A percentile compares a stretch with the other conserved stretches of the same genome.
Evolutionary conservation across 1,140 invertebrate species (phyloP).

Genomic region (Monochamus saltuarius): DNA sequence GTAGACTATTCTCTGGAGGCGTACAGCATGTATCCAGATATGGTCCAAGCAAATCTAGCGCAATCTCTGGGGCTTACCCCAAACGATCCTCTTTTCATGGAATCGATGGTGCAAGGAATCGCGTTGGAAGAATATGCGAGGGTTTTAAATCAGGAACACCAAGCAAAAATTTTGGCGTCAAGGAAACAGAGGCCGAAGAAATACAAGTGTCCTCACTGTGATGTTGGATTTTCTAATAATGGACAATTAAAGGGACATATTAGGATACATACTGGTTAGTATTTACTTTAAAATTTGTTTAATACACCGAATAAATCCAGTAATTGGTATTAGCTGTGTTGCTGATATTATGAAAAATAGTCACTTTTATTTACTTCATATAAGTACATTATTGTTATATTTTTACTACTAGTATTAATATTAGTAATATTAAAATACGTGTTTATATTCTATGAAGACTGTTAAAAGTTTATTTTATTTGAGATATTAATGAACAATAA

Average conservation of each 20-base stretch:
- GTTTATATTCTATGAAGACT: no score
- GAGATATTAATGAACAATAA: no score
- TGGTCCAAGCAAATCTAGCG: constrained; percentile 50
- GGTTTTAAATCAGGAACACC: constrained; percentile 65
- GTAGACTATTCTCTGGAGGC: constrained; percentile 48
- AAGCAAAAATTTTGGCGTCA: constrained; percentile 61
- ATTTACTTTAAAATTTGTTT: no score
- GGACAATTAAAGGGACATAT: constrained; percentile 90
- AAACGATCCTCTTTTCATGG: constrained; percentile 55
- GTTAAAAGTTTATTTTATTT: no score
- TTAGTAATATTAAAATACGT: no score
- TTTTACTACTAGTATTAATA: no score
- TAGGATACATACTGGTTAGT: constrained; percentile 83
- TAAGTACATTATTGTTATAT: no score
- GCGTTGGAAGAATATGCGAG: constrained; percentile 66
- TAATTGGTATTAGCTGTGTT: not conserved
- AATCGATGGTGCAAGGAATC: constrained; percentile 58
- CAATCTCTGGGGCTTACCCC: constrained; percentile 55
- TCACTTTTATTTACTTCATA: no score
- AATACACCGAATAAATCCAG: no score
- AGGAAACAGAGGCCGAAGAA: constrained; percentile 84
- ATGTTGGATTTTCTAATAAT: constrained; percentile 90
- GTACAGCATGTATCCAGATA: constrained; percentile 31
- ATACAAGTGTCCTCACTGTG: constrained; percentile 84
- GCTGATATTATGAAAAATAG: no score